A percentile compares a stretch with the other conserved stretches of the same genome.
Evolutionary conservation across 2,113 vertebrate species (phyloP).

Genomic region (Blennius ocellaris): DNA sequence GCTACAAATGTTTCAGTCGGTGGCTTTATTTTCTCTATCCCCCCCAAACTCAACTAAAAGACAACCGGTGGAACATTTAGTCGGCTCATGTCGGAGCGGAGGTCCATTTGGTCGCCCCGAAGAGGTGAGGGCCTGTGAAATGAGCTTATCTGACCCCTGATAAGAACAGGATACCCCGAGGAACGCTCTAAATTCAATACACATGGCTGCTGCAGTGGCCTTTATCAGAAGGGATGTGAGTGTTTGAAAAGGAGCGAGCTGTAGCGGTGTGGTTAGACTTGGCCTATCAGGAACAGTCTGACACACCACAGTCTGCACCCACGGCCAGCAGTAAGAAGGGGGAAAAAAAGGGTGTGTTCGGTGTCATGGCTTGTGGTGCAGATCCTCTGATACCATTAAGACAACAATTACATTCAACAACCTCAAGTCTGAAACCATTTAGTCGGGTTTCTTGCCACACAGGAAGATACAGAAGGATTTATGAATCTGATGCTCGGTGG

Average conservation of each 20-base stretch:
- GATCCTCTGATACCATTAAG: slow-evolving; percentile 49
- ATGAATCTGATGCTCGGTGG: slow-evolving; percentile 47
- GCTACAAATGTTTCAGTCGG: slow-evolving; percentile 35
- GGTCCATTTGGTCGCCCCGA: slow-evolving; percentile 48
- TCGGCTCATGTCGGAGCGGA: slow-evolving; percentile 10
- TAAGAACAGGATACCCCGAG: slow-evolving; percentile 75
- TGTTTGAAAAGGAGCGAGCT: slow-evolving; percentile 47
- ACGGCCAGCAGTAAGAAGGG: slow-evolving; percentile 23
- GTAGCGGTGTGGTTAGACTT: slow-evolving; percentile 11
- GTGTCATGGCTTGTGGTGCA: slow-evolving; percentile 49
- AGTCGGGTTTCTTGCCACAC: slow-evolving; percentile 58
- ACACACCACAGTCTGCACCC: slow-evolving; percentile 24
- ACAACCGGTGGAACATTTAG: too few relatives aligned
- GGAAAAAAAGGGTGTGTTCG: slow-evolving; percentile 14
- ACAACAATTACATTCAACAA: slow-evolving; percentile 53
- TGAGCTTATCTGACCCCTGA: slow-evolving; percentile 76
- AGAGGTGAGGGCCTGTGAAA: slow-evolving; percentile 74
- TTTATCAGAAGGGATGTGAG: slow-evolving; percentile 61
- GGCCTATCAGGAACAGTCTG: slow-evolving; percentile 17
- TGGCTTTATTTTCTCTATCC: too few relatives aligned
- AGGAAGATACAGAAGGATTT: slow-evolving; percentile 62
- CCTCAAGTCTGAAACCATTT: slow-evolving; percentile 69
- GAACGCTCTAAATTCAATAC: slow-evolving; percentile 68
- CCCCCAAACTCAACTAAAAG: too few relatives aligned
- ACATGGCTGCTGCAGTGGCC: slow-evolving; percentile 57